Percentiles rank a stretch among this genome's conserved stretches.
Conservation (phyloP, 2,888 invertebrate genomes). For the Aelia acuminata region DNA sequence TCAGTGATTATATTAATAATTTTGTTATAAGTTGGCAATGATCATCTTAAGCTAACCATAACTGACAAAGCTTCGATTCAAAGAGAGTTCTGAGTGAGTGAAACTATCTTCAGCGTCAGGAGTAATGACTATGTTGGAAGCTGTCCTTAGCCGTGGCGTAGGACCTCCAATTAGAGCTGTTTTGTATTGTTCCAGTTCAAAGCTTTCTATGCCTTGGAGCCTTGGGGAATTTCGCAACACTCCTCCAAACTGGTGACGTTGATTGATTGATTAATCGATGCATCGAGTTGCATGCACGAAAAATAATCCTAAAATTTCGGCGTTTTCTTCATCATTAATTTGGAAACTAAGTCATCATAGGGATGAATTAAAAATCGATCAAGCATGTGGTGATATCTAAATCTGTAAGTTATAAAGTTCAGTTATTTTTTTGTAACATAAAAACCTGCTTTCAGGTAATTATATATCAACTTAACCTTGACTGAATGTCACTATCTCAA, state of each 20-base stretch:
- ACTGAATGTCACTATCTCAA: too few species aligned
- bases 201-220: neutral
- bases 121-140: slow-evolving; percentile 1
- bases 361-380: too few species aligned
- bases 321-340: too few species aligned
- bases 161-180: neutral
- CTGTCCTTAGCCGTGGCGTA: neutral
- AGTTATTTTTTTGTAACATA: too few species aligned
- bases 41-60: neutral
- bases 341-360: too few species aligned
- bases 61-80: neutral
- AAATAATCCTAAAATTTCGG: neutral
- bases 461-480: too few species aligned
- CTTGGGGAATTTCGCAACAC: slow-evolving; percentile 1
- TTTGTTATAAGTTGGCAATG: neutral
- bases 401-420: too few species aligned
- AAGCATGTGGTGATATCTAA: too few species aligned
- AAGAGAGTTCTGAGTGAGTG: neutral
- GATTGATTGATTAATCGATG: slow-evolving; percentile 13
- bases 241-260: neutral
- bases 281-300: neutral
- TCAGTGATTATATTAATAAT: neutral
- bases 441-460: too few species aligned
- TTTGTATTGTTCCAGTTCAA: slow-evolving; percentile 29
- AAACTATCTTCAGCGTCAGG: neutral